Percentiles rank a stretch among this genome's conserved stretches.
phyloP scores from a whole-genome alignment of 2,113 vertebrate genomes.

The Dipodomys merriami region DNA sequence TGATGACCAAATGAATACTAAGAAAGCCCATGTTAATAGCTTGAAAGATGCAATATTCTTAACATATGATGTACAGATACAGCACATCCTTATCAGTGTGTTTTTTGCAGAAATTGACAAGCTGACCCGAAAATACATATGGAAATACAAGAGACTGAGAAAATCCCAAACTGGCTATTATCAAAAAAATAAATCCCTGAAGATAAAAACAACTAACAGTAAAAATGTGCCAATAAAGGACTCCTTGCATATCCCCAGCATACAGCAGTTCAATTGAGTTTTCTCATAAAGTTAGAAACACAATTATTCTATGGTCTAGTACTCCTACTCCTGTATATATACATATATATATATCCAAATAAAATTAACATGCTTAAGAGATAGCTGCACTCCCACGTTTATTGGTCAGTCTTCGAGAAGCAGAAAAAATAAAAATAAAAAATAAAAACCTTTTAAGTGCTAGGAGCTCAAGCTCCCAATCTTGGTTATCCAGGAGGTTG shows the following conservation, averaged over 20 bases:
- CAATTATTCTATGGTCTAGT: neutral
- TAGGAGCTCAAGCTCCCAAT: too few species aligned
- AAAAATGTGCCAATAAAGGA: too few species aligned
- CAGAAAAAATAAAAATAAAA: too few species aligned
- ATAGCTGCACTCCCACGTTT: too few species aligned
- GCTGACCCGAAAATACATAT: neutral
- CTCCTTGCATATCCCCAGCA: too few species aligned
- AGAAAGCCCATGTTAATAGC: neutral
- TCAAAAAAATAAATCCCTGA: neutral
- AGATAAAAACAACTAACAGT: too few species aligned
- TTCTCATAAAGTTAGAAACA: neutral
- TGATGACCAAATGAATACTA: neutral
- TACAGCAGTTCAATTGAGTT: too few species aligned
- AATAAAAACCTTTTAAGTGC: too few species aligned
- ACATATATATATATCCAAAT: too few species aligned
- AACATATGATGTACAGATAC: neutral
- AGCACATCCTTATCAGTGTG: neutral
- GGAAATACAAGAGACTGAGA: neutral
- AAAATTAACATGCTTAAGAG: neutral
- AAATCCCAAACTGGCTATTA: neutral
- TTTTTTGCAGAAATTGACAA: neutral
- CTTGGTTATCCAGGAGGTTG: too few species aligned
- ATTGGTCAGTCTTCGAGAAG: neutral
- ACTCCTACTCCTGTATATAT: too few species aligned
- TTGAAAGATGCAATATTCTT: neutral